A percentile compares a stretch with the other conserved stretches of the same genome.
Evolutionary conservation across 2,888 invertebrate species (phyloP).

Genomic region (Deilephila porcellus): DNA sequence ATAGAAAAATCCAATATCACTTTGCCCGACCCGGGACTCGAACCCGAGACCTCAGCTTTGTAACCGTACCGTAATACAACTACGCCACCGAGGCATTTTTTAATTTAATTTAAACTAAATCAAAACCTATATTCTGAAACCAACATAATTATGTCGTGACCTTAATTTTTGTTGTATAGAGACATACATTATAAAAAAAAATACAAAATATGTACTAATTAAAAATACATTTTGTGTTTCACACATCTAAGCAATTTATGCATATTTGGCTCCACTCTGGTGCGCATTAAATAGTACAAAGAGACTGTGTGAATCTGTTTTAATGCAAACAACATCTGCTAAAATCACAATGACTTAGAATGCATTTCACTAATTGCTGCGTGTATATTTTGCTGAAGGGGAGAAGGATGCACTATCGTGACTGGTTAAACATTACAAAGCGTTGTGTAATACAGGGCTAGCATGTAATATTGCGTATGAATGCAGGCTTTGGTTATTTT

Average conservation of each 20-base stretch:
- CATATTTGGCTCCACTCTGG: neutral
- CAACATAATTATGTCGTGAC: too few relatives aligned
- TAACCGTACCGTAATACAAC: too few relatives aligned
- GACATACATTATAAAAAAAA: too few relatives aligned
- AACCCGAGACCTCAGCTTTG: too few relatives aligned
- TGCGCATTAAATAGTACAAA: neutral
- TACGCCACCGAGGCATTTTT: too few relatives aligned
- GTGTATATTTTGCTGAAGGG: neutral
- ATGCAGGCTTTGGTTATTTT: too few relatives aligned
- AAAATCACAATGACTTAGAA: neutral
- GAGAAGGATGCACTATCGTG: neutral
- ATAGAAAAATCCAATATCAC: too few relatives aligned
- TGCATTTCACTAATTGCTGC: neutral
- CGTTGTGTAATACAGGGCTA: neutral
- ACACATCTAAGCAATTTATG: neutral
- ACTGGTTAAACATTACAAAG: neutral
- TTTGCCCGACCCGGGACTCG: too few relatives aligned
- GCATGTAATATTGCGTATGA: too few relatives aligned
- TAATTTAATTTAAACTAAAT: too few relatives aligned
- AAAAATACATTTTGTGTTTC: constrained; percentile 2
- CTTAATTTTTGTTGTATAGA: too few relatives aligned
- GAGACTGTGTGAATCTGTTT: neutral
- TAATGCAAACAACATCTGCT: neutral
- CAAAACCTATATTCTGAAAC: too few relatives aligned
- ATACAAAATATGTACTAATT: neutral